These are phyloP conservation scores for Fragum fragum DNA, from an alignment of 2,888 invertebrate genomes.

Conservation along the genomic window DNA sequence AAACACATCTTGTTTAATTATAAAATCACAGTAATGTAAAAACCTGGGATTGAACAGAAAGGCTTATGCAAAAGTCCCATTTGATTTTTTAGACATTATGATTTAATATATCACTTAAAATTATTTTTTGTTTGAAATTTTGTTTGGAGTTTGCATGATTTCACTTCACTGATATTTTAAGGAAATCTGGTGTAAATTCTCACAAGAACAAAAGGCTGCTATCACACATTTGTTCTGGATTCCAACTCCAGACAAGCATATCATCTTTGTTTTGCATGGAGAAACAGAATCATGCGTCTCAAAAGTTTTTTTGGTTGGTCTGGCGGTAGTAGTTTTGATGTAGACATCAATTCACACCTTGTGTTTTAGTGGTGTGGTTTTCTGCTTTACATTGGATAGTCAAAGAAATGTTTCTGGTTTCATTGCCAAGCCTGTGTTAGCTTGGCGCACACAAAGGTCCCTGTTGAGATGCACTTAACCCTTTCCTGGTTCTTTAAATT, in stretches of 20 bases:
- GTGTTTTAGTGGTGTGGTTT: slow-evolving; percentile 11
- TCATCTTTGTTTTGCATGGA: not conserved
- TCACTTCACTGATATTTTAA: too few species aligned
- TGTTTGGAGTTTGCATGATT: too few species aligned
- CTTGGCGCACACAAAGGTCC: not conserved
- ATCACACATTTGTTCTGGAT: not conserved
- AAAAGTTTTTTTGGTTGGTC: not conserved
- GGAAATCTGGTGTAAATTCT: not conserved
- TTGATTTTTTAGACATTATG: too few species aligned
- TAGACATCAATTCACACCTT: slow-evolving; percentile 24
- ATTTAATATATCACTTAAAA: too few species aligned
- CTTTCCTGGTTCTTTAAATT: too few species aligned
- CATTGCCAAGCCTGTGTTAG: slow-evolving; percentile 7
- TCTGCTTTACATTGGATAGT: slow-evolving; percentile 12
- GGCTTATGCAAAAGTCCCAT: too few species aligned
- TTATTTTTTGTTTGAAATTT: too few species aligned
- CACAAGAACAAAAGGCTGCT: not conserved
- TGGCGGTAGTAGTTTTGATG: not conserved
- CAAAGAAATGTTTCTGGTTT: slow-evolving; percentile 11
- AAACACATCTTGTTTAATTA: too few species aligned
- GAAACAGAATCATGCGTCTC: not conserved
- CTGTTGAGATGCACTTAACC: not conserved
- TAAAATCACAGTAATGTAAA: too few species aligned
- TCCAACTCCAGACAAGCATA: not conserved
- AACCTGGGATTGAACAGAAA: too few species aligned